Percentiles rank a stretch among this genome's conserved stretches.
phyloP scores from a whole-genome alignment of 2,888 invertebrate genomes.

The Imbricaverruca yamaguchii region DNA sequence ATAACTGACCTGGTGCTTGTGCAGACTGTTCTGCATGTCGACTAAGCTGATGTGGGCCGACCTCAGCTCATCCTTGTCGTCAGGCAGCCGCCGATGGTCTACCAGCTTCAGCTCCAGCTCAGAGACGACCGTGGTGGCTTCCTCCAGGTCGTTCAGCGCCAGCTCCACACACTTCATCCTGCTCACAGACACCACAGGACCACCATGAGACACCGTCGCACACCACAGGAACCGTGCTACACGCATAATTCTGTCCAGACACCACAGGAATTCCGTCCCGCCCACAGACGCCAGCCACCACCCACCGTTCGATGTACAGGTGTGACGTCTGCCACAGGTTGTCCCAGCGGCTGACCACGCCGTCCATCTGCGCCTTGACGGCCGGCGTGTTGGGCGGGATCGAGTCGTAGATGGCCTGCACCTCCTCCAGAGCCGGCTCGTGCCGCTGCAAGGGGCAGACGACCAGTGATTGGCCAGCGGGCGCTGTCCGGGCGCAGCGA shows the following conservation, averaged over 20 bases:
- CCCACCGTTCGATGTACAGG: slow-evolving; percentile 72
- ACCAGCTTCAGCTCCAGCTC: slow-evolving; percentile 89
- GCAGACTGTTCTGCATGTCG: slow-evolving; percentile 54
- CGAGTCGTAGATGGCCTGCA: slow-evolving; percentile 54
- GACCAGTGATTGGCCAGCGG: too few relatives aligned
- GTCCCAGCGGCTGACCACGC: slow-evolving; percentile 86
- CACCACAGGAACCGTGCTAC: too few relatives aligned
- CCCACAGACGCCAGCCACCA: slow-evolving; percentile 2
- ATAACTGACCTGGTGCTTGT: slow-evolving; percentile 42
- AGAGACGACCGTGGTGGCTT: slow-evolving; percentile 78
- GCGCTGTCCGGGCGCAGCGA: too few relatives aligned
- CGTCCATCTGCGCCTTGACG: slow-evolving; percentile 81
- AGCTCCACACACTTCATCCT: slow-evolving; percentile 85
- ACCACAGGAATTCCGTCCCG: slow-evolving; percentile 58
- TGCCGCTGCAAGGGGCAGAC: slow-evolving; percentile 44
- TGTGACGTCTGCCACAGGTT: slow-evolving; percentile 77
- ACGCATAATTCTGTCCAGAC: too few relatives aligned
- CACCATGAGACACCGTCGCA: too few relatives aligned
- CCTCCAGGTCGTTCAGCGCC: slow-evolving; percentile 81
- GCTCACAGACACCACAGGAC: slow-evolving; percentile 20
- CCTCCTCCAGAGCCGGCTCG: slow-evolving; percentile 55
- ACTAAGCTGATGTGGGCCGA: slow-evolving; percentile 70
- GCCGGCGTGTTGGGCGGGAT: slow-evolving; percentile 80
- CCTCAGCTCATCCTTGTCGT: slow-evolving; percentile 76
- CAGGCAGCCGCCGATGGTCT: slow-evolving; percentile 82